A percentile compares a stretch with the other conserved stretches of the same genome.
These are phyloP conservation scores for Colistium nudipinnis DNA, from an alignment of 2,113 vertebrate genomes.

Conservation along the genomic window DNA sequence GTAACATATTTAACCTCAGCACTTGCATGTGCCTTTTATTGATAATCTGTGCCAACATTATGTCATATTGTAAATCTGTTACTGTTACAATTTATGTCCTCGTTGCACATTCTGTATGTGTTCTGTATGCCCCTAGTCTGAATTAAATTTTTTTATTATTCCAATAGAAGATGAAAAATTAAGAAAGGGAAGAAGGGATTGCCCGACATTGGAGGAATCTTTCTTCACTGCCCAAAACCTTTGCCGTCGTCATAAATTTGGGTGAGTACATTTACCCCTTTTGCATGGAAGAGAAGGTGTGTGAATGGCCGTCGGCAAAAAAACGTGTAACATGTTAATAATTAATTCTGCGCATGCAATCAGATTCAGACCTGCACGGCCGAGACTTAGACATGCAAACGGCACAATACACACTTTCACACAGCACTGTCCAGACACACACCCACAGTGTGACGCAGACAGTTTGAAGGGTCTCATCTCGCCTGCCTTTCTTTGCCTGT, in stretches of 20 bases:
- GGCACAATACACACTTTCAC: constrained; percentile 64
- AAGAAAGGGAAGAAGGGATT: too few relatives aligned
- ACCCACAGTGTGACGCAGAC: constrained; percentile 70
- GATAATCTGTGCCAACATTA: not conserved
- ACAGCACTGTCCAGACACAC: constrained; percentile 65
- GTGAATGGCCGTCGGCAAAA: not conserved
- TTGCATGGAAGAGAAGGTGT: not conserved
- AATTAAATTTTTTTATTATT: not conserved
- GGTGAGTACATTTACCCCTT: not conserved
- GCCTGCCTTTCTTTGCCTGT: constrained; percentile 77
- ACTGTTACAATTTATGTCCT: not conserved
- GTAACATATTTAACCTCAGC: not conserved
- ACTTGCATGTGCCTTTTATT: not conserved
- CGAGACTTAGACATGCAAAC: constrained; percentile 69
- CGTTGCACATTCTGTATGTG: not conserved
- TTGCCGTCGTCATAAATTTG: not conserved
- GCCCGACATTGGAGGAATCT: not conserved
- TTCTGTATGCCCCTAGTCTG: too few relatives aligned
- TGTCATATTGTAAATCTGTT: not conserved
- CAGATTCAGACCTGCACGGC: constrained; percentile 20
- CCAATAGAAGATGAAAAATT: not conserved
- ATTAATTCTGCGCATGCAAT: not conserved
- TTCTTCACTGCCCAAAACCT: not conserved
- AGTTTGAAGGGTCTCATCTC: constrained; percentile 80
- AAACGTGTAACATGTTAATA: not conserved